A percentile compares a stretch with the other conserved stretches of the same genome.
phyloP scores from a whole-genome alignment of 2,888 invertebrate genomes.

The Eristalis pertinax region DNA sequence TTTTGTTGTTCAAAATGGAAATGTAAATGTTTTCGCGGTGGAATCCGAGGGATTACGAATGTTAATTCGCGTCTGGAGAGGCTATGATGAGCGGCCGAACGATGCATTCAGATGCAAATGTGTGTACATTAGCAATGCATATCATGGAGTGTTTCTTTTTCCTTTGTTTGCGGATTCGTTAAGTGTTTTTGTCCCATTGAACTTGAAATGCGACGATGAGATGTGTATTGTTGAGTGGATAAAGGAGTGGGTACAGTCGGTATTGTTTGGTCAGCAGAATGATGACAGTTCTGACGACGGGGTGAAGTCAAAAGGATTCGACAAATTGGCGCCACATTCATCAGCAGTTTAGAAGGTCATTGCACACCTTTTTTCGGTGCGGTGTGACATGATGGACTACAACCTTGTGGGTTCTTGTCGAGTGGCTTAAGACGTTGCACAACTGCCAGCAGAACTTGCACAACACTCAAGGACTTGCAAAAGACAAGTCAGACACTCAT shows the following conservation, averaged over 20 bases:
- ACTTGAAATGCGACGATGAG: conserved; percentile 22
- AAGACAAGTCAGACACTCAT: background rate
- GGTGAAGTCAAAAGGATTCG: background rate
- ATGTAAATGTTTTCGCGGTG: conserved; percentile 34
- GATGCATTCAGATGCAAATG: conserved; percentile 6
- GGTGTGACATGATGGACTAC: background rate
- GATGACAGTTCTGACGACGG: background rate
- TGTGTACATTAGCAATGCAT: conserved; percentile 13
- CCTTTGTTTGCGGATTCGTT: background rate
- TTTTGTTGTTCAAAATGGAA: conserved; percentile 35
- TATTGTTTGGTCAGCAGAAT: background rate
- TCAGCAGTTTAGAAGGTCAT: background rate
- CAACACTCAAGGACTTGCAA: background rate
- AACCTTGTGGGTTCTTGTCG: too few species aligned
- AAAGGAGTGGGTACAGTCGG: background rate
- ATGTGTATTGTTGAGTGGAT: background rate
- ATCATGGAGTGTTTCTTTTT: conserved; percentile 19
- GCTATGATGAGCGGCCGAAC: conserved; percentile 6
- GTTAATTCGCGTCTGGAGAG: conserved; percentile 20
- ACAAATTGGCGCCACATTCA: background rate
- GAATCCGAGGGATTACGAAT: conserved; percentile 28
- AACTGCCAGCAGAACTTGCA: background rate
- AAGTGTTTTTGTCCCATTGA: conserved; percentile 14
- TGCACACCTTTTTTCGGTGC: background rate
- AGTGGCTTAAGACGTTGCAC: background rate